Conservation (phyloP, 2,888 invertebrate species). For the Drosophila affinis region DNA sequence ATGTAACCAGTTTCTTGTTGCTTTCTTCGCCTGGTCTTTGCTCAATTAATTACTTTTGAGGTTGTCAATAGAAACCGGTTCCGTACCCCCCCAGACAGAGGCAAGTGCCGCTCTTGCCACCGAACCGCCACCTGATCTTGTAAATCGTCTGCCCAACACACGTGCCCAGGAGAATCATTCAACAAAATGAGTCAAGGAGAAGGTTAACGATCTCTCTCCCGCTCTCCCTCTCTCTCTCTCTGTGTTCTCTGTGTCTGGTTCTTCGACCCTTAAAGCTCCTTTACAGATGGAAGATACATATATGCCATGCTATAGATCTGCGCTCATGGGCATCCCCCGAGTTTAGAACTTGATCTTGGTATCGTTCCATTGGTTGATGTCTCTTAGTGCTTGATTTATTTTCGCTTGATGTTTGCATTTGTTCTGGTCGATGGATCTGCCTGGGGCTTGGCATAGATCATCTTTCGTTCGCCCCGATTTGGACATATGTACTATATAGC, state of each 20-base stretch:
- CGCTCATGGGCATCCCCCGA: too few relatives aligned
- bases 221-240: background rate
- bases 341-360: too few relatives aligned
- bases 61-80: constrained; percentile 33
- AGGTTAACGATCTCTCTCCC: constrained; percentile 22
- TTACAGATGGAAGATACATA: background rate
- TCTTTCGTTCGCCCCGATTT: background rate
- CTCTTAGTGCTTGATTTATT: background rate
- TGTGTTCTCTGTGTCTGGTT: background rate
- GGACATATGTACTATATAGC: background rate
- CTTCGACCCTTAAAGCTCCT: background rate
- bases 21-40: constrained; percentile 15
- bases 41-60: constrained; percentile 39
- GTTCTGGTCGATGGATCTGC: constrained; percentile 12
- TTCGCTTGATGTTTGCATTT: constrained; percentile 7
- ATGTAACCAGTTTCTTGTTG: constrained; percentile 65
- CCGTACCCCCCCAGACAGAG: background rate
- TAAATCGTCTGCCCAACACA: constrained; percentile 12
- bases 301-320: too few relatives aligned
- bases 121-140: background rate
- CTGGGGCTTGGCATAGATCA: background rate
- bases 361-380: background rate
- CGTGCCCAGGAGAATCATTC: constrained; percentile 26
- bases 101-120: background rate
- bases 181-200: background rate